Evolutionary conservation across 1,140 invertebrate genomes (phyloP).

Genomic region (Monochamus saltuarius): DNA sequence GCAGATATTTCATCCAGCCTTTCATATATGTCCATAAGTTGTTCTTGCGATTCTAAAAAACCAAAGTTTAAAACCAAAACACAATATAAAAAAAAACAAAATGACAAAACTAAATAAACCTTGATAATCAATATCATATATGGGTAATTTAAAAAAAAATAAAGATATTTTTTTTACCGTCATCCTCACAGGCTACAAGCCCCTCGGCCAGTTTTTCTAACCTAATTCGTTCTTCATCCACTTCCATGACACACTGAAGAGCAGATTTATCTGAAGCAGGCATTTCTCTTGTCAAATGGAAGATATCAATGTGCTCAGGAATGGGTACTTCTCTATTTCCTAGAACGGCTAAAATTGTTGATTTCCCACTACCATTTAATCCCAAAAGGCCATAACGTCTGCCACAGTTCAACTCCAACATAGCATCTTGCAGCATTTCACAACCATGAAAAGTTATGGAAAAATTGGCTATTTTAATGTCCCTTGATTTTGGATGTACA

Average conservation of each 20-base stretch:
- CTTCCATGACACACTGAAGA: conserved; percentile 96
- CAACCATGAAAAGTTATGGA: conserved; percentile 98
- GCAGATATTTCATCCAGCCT: conserved; percentile 95
- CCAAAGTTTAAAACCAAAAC: too few species aligned
- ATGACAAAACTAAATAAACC: neutral
- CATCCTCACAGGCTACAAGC: conserved; percentile 82
- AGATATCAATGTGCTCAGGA: conserved; percentile 97
- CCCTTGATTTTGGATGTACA: conserved; percentile 91
- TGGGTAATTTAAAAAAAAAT: too few species aligned
- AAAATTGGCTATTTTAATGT: conserved; percentile 96
- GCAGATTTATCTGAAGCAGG: conserved; percentile 92
- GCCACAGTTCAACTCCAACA: conserved; percentile 95
- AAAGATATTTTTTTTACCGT: conserved; percentile 64
- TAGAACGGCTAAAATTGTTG: conserved; percentile 86
- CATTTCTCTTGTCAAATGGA: conserved; percentile 95
- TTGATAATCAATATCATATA: too few species aligned
- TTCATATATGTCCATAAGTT: conserved; percentile 97
- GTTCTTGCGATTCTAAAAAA: conserved; percentile 80
- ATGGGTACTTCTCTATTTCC: conserved; percentile 93
- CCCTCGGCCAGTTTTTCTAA: conserved; percentile 93
- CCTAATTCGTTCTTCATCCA: conserved; percentile 89
- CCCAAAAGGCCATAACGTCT: conserved; percentile 95
- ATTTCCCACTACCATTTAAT: conserved; percentile 96
- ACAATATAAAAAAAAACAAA: neutral
- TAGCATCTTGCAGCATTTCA: conserved; percentile 94